These are phyloP conservation scores for Otolemur garnettii DNA, from an alignment of 2,113 vertebrate species.

Conservation along the genomic window DNA sequence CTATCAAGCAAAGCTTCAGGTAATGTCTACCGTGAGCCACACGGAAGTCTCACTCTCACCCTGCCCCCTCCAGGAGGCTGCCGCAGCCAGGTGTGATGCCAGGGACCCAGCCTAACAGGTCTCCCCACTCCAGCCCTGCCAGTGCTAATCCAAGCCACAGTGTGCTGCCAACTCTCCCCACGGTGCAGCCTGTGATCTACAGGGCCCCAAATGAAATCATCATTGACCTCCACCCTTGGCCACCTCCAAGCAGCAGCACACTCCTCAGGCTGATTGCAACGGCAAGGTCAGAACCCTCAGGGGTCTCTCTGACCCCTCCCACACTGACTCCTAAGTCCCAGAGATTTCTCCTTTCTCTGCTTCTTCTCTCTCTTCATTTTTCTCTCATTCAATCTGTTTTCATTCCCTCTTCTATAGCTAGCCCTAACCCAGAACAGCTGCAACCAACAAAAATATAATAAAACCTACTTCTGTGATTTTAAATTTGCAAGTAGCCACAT, in stretches of 20 bases:
- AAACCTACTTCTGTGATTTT: not conserved
- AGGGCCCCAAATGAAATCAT: not conserved
- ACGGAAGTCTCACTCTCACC: not conserved
- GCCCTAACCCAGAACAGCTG: not conserved
- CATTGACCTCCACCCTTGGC: not conserved
- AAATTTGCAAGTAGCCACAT: not conserved
- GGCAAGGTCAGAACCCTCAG: not conserved
- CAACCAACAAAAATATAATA: not conserved
- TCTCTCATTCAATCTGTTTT: not conserved
- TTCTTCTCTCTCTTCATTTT: not conserved
- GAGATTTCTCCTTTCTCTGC: not conserved
- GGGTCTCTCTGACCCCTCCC: not conserved
- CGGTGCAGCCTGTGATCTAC: not conserved
- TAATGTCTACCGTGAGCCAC: not conserved
- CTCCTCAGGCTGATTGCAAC: not conserved
- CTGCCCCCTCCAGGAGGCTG: no score
- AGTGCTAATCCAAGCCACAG: not conserved
- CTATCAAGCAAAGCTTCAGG: not conserved
- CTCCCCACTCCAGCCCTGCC: slow-evolving; percentile 22
- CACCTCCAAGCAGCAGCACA: accelerated
- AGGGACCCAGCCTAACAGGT: slow-evolving; percentile 62
- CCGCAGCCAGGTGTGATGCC: not conserved
- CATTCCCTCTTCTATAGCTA: not conserved
- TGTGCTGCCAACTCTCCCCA: slow-evolving; percentile 53
- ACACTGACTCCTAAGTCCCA: not conserved